phyloP scores from a whole-genome alignment of 2,113 vertebrate genomes.

The Lagopus muta region DNA sequence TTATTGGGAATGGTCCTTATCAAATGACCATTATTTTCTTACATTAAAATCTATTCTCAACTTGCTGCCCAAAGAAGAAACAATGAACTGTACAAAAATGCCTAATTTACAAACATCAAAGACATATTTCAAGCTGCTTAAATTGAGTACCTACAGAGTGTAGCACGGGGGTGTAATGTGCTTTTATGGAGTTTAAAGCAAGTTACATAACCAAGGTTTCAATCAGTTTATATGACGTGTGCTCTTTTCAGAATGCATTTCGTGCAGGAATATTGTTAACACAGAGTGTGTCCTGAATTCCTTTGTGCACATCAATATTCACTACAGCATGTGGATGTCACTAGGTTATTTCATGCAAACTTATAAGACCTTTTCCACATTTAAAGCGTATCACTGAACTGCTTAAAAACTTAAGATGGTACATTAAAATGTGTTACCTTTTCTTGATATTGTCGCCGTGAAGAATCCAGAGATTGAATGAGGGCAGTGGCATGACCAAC shows the following conservation, averaged over 20 bases:
- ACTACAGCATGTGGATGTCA: not conserved
- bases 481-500: conserved; percentile 97
- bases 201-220: not conserved
- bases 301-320: not conserved
- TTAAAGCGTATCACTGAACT: not conserved
- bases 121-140: not conserved
- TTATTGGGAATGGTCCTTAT: not conserved
- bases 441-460: conserved; percentile 95
- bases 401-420: not conserved
- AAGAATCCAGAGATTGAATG: conserved; percentile 98
- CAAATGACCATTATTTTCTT: not conserved
- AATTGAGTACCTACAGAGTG: not conserved
- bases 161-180: not conserved
- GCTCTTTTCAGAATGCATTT: not conserved
- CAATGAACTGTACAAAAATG: not conserved
- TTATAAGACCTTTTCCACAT: accelerated
- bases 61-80: not conserved
- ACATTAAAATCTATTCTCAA: not conserved
- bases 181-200: not conserved
- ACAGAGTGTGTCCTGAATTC: accelerated
- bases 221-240: not conserved
- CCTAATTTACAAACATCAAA: not conserved
- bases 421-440: conserved; percentile 84
- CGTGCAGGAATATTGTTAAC: not conserved
- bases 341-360: not conserved